phyloP scores from a whole-genome alignment of 1,140 invertebrate species.

The Scaptomyza graminum region DNA sequence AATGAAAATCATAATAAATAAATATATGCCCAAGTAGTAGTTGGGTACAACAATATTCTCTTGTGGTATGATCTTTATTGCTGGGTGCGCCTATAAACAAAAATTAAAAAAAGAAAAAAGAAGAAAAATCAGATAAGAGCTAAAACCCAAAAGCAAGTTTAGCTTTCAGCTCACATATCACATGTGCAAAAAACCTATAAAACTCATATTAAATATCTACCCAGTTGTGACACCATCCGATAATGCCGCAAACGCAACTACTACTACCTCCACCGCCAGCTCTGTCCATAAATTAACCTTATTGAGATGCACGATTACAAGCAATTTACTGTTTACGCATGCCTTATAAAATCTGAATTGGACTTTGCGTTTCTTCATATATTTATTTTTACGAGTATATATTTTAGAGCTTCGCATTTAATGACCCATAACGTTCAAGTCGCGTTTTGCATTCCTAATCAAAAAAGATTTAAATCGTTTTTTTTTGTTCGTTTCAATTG shows the following conservation, averaged over 20 bases:
- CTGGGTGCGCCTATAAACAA: slow-evolving; percentile 22
- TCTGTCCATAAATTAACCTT: slow-evolving; percentile 51
- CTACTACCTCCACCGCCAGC: neutral
- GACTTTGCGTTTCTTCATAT: slow-evolving; percentile 25
- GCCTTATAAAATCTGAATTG: slow-evolving; percentile 63
- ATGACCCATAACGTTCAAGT: slow-evolving; percentile 64
- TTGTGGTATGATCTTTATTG: slow-evolving; percentile 9
- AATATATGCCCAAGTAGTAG: slow-evolving; percentile 45
- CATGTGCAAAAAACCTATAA: slow-evolving; percentile 36
- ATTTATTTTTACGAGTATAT: neutral
- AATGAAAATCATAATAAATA: slow-evolving; percentile 57
- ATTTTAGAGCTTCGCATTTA: slow-evolving; percentile 62
- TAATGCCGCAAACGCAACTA: slow-evolving; percentile 24
- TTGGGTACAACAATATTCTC: slow-evolving; percentile 5
- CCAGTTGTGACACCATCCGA: slow-evolving; percentile 68
- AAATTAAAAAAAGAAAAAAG: neutral
- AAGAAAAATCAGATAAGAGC: slow-evolving; percentile 29
- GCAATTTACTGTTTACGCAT: slow-evolving; percentile 74
- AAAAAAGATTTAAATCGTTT: slow-evolving; percentile 12
- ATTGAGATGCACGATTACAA: slow-evolving; percentile 70
- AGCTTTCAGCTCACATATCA: slow-evolving; percentile 39
- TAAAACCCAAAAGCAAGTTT: slow-evolving; percentile 7
- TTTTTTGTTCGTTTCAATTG: slow-evolving; percentile 39
- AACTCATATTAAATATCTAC: slow-evolving; percentile 68
- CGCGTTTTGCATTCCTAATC: slow-evolving; percentile 49